phyloP scores from a whole-genome alignment of 92 coral and sea anemone species.

The Parazoanthus darwini region DNA sequence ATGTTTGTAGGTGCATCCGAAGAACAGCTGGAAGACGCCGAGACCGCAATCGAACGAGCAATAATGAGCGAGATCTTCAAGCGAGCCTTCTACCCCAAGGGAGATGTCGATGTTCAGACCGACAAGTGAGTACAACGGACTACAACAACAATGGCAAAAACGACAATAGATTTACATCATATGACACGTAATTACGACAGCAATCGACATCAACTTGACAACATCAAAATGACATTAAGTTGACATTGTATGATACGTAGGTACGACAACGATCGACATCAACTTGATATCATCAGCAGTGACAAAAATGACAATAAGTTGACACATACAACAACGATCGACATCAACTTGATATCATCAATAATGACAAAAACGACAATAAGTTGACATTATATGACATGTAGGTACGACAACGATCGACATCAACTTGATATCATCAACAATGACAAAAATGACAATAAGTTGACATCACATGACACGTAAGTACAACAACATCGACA shows the following conservation, averaged over 20 bases:
- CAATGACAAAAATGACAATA: background rate
- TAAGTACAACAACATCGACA: background rate
- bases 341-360: background rate
- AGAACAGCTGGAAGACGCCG: conserved; percentile 74
- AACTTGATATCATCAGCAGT: background rate
- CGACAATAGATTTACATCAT: too few species aligned
- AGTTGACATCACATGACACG: too few species aligned
- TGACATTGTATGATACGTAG: too few species aligned
- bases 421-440: background rate
- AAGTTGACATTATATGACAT: too few species aligned
- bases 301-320: background rate
- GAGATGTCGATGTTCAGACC: conserved; percentile 81
- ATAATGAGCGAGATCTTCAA: conserved; percentile 85
- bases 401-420: too few species aligned
- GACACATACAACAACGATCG: too few species aligned
- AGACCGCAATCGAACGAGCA: conserved; percentile 80
- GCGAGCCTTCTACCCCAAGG: conserved; percentile 89
- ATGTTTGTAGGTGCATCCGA: conserved; percentile 63
- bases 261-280: background rate
- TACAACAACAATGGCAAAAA: background rate
- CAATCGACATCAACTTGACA: background rate
- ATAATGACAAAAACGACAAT: background rate
- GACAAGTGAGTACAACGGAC: conserved; percentile 67
- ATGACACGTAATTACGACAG: too few species aligned
- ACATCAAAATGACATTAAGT: background rate